A percentile compares a stretch with the other conserved stretches of the same genome.
These are phyloP conservation scores for Hylaeus anthracinus DNA, from an alignment of 1,140 invertebrate genomes.

Conservation along the genomic window DNA sequence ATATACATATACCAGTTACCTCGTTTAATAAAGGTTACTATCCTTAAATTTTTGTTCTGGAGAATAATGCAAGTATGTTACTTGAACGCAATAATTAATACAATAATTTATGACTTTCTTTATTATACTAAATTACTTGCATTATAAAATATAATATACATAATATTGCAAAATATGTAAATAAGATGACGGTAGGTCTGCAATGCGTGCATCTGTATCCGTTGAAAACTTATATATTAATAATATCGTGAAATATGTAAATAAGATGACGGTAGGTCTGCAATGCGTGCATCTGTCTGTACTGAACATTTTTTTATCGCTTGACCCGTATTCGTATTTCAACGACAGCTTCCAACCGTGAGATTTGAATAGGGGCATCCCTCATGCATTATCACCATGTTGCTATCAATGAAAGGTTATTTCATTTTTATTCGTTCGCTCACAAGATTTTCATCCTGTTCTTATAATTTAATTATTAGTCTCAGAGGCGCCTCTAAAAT, in stretches of 20 bases:
- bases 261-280: neutral
- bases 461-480: too few relatives aligned
- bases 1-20: too few relatives aligned
- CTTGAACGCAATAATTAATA: too few relatives aligned
- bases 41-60: too few relatives aligned
- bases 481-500: too few relatives aligned
- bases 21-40: too few relatives aligned
- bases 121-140: too few relatives aligned
- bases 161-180: neutral
- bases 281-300: neutral
- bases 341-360: neutral
- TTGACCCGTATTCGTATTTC: slow-evolving; percentile 15
- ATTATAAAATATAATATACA: neutral
- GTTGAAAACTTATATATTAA: neutral
- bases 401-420: neutral
- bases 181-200: neutral
- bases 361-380: slow-evolving; percentile 29
- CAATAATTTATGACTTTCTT: too few relatives aligned
- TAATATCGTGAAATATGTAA: neutral
- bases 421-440: neutral
- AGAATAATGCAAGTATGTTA: too few relatives aligned
- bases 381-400: neutral
- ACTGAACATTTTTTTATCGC: slow-evolving; percentile 3
- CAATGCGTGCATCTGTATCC: neutral
- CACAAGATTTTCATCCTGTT: neutral